Evolutionary conservation across 2,113 vertebrate species (phyloP).

Genomic region (Sinocyclocheilus rhinocerous): DNA sequence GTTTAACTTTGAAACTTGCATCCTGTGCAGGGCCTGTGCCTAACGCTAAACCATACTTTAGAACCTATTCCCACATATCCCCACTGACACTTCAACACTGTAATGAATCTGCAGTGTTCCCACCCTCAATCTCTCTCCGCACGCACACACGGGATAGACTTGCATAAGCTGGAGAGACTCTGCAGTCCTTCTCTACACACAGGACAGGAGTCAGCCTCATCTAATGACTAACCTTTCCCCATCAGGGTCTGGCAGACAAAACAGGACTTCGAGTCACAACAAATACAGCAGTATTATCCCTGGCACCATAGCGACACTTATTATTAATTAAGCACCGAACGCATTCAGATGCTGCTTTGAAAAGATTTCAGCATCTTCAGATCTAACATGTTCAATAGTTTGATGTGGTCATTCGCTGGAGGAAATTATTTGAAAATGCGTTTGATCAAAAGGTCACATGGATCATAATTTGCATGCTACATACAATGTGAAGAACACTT

Average conservation of each 20-base stretch:
- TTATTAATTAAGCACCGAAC: slow-evolving; percentile 1
- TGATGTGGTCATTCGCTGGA: not conserved
- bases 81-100: not conserved
- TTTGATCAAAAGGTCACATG: slow-evolving; percentile 18
- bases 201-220: slow-evolving; percentile 33
- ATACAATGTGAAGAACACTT: not conserved
- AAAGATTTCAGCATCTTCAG: slow-evolving; percentile 16
- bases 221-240: slow-evolving; percentile 50
- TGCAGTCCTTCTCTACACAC: not conserved
- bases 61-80: not conserved
- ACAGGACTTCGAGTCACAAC: slow-evolving; percentile 12
- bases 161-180: not conserved
- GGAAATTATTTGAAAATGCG: not conserved
- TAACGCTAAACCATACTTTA: not conserved
- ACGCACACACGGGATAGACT: not conserved
- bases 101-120: not conserved
- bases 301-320: slow-evolving; percentile 9
- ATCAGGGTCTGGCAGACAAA: slow-evolving; percentile 28
- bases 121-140: not conserved
- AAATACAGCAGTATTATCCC: slow-evolving; percentile 20
- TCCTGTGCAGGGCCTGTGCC: not conserved
- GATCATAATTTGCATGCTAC: slow-evolving; percentile 1
- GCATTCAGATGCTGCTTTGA: not conserved
- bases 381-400: slow-evolving; percentile 9
- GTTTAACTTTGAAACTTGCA: not conserved